phyloP scores from a whole-genome alignment of 2,888 invertebrate species.

The Mimas tiliae region DNA sequence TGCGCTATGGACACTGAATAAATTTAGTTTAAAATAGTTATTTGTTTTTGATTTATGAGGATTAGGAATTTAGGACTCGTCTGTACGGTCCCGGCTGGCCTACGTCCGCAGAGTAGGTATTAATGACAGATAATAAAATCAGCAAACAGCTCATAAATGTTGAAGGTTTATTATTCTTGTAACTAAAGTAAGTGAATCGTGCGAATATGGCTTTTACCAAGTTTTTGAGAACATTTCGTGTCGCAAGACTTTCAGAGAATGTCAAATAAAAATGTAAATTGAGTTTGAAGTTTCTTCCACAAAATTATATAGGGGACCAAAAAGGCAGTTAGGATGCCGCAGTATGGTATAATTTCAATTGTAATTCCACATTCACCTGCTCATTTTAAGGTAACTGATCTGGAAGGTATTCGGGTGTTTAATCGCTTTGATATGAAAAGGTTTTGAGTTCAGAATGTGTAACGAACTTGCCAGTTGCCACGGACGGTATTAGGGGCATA shows the following conservation, averaged over 20 bases:
- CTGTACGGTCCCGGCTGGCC: background rate
- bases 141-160: background rate
- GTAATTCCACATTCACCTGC: conserved; percentile 12
- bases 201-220: conserved; percentile 17
- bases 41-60: background rate
- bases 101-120: background rate
- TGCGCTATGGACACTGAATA: background rate
- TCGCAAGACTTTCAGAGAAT: conserved; percentile 41
- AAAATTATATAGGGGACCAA: conserved; percentile 43
- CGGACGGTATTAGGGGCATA: background rate
- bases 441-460: background rate
- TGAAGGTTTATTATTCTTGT: conserved; percentile 2
- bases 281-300: conserved; percentile 49
- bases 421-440: background rate
- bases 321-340: conserved; percentile 41
- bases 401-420: conserved; percentile 1
- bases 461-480: background rate
- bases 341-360: conserved; percentile 39
- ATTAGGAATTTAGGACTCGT: no score
- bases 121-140: conserved; percentile 2
- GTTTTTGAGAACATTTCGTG: conserved; percentile 29
- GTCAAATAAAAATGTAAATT: conserved; percentile 60
- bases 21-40: background rate
- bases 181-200: conserved; percentile 11
- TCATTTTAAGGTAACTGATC: conserved; percentile 7